Evolutionary conservation across 2,113 vertebrate genomes (phyloP), one percentile per base, ranked within the genome.

Genomic region (Cebidichthys violaceus): DNA sequence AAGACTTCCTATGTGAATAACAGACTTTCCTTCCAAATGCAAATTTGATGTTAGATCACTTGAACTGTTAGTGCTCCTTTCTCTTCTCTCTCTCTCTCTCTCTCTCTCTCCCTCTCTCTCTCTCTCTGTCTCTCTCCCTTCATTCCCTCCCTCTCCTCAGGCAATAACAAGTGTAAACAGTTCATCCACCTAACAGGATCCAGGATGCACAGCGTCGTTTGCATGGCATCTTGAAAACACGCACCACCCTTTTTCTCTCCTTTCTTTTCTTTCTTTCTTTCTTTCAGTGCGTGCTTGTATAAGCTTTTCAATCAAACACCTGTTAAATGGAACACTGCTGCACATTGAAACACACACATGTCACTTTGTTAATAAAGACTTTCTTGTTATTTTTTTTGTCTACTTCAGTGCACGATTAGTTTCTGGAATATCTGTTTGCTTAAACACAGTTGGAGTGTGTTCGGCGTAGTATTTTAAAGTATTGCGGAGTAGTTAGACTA

Each of bases 191-290:
- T 83, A 93, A 92, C 93, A 93, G 93, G 93, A 94, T 94, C 93
- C 93, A 94, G 92, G 93, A 94, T 94, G 91, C 91, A 64, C 78
- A 22, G 88, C 80, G 75, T 92, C 88, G 92, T 94, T 94, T 92
- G 91, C 91, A 93, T 92, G 52, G 24, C n/a, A 83, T 89, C 90
- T 91, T 91, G 27, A 83, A 92, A 90, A 86, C 86, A 84, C 8
- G n/a, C 87, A 82, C 79, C 88, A 86, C 87, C 88, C 81, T 75
- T 62, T 69, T 29, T 20, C 20, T 74, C n/a, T 52, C 67, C 0
- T 50, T 37, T 45, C 60, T 11, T 72, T 33, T 45, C 41, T 54
- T 31, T 24, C 22, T 71, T 37, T 39, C 69, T 71, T 55, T 57
- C 33, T 55, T 17, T 10, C 50, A 29, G 55, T 59, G 4, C 22